These are phyloP conservation scores for Barnardius zonarius DNA, from an alignment of 2,113 vertebrate species.

Conservation along the genomic window DNA sequence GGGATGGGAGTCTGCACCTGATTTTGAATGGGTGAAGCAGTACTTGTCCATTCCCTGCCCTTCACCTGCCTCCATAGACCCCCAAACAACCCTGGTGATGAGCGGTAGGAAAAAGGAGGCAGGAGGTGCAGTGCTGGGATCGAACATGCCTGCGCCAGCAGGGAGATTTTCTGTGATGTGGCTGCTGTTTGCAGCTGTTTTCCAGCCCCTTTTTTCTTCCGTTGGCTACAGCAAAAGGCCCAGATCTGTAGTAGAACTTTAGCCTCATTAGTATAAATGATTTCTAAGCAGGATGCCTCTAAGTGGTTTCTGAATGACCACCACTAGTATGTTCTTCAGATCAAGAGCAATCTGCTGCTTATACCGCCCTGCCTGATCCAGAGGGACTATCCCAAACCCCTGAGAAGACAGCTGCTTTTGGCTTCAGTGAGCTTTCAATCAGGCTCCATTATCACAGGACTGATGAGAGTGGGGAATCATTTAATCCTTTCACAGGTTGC, in stretches of 20 bases:
- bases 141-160: not conserved
- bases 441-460: not conserved
- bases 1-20: not conserved
- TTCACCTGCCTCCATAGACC: not conserved
- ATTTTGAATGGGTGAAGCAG: not conserved
- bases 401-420: not conserved
- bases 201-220: not conserved
- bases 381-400: not conserved
- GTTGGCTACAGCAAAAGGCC: not conserved
- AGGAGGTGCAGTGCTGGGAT: not conserved
- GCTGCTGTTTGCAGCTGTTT: not conserved
- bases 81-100: accelerated
- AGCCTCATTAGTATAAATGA: not conserved
- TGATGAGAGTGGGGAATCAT: not conserved
- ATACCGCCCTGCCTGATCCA: not conserved
- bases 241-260: not conserved
- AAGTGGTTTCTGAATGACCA: not conserved
- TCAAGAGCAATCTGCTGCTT: not conserved
- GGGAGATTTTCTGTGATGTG: not conserved
- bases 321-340: not conserved
- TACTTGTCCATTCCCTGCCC: not conserved
- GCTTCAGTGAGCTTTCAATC: not conserved
- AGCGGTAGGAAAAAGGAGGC: not conserved
- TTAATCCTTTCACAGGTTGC: not conserved
- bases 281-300: not conserved